phyloP scores from a whole-genome alignment of 2,888 invertebrate genomes.

The Rhagophthalmus giganteus region DNA sequence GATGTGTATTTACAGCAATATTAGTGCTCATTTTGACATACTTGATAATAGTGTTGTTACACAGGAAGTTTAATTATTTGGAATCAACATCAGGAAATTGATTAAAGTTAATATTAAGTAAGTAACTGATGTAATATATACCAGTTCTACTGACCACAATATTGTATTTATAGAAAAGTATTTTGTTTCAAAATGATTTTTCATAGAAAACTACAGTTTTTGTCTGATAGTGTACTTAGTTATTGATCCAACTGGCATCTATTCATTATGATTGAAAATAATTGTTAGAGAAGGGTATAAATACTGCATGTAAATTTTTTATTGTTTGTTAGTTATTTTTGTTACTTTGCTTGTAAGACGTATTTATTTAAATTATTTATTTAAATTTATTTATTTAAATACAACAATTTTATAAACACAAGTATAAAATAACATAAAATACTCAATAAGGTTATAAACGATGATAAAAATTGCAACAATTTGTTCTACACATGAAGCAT shows the following conservation, averaged over 20 bases:
- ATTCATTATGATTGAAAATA: slow-evolving; percentile 8
- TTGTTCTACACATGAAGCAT: slow-evolving; percentile 3
- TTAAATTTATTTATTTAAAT: neutral
- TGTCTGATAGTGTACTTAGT: slow-evolving; percentile 31
- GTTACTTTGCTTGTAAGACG: neutral
- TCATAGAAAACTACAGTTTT: slow-evolving; percentile 22
- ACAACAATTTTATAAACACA: neutral
- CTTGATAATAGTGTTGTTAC: slow-evolving; percentile 49
- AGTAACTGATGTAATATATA: slow-evolving; percentile 21
- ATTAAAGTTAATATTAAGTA: slow-evolving; percentile 17
- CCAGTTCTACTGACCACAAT: slow-evolving; percentile 15
- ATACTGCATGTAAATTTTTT: slow-evolving; percentile 12
- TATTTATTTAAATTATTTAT: neutral
- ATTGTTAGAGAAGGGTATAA: slow-evolving; percentile 8
- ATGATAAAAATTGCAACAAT: no score
- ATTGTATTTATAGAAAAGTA: slow-evolving; percentile 8
- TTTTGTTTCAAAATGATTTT: slow-evolving; percentile 13
- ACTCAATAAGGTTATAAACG: neutral
- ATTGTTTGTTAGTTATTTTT: neutral
- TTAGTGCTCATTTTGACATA: slow-evolving; percentile 49
- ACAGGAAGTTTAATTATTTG: slow-evolving; percentile 51
- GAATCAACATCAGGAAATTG: slow-evolving; percentile 26
- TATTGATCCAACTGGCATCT: slow-evolving; percentile 37
- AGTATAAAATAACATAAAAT: neutral
- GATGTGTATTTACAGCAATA: slow-evolving; percentile 51